Base-by-base conservation (phyloP, 2,113 vertebrate genomes). In the Rhea americana region DNA sequence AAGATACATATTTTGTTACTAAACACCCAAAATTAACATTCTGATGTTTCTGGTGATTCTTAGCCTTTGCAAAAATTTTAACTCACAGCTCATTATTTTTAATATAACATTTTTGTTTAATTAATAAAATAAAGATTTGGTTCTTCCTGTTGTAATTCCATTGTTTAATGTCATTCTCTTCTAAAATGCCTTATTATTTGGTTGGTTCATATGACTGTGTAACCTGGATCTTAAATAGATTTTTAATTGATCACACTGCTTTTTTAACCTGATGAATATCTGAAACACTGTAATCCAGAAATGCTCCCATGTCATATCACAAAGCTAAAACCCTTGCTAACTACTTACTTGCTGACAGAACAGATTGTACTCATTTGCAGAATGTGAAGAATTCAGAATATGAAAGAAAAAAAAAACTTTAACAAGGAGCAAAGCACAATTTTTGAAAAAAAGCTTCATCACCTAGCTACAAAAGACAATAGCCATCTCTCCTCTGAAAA, bases 401-500 rank as follows among this genome's bases (percentile, higher is more conserved):
- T 72, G 63, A 82, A 90, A 72, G 63, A 28, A 50, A 45, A 78
- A 50, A 48, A 80, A 77, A 78, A n/a, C 59, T 88, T 71, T 84
- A 95, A 91, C 82, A 91, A 85, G 62, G 92, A 84, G 71, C 37
- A 87, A 95, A 95, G 80, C 41, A 82, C 28, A 20, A 50, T 68
- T 94, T 94, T 74, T 75, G 22, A 65, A 59, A 87, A 93, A 93
- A 94, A 87, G 50, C 39, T 82, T 94, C 63, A 87, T 91, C 90
- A 93, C 92, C 65, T 87, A 81, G 20, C 71, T 61, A 90, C 68
- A 37, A 87, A 82, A 19, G 68, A 94, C 94, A 96, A 95, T 90
- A 90, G 71, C 35, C 66, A 89, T 75, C 73, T 59, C 77, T 62
- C 67, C 48, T 87, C 75, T 78, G 77, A 37, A 78, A 43, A 75